Percentiles rank a stretch among this genome's conserved stretches.
Evolutionary conservation across 2,888 invertebrate genomes (phyloP).

Genomic region (Synanthedon myopaeformis): DNA sequence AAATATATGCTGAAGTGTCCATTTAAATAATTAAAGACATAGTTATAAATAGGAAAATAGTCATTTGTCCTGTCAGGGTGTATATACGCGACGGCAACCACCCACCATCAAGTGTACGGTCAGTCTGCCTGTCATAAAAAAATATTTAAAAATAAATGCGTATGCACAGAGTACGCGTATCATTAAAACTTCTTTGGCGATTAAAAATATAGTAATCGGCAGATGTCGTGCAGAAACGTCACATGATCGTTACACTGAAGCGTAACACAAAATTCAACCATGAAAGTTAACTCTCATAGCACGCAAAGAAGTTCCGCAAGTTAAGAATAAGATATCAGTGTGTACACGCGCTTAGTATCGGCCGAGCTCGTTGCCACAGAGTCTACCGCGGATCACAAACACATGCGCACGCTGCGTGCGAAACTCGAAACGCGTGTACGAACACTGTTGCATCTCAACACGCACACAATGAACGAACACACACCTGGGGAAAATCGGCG

Average conservation of each 20-base stretch:
- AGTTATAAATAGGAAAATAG: no score
- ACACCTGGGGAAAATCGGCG: conserved; percentile 32
- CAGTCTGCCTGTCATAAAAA: background rate
- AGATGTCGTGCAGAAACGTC: no score
- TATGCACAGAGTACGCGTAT: no score
- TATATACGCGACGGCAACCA: background rate
- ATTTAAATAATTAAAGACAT: no score
- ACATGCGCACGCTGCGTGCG: conserved; percentile 17
- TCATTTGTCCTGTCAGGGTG: background rate
- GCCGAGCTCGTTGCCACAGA: conserved; percentile 38
- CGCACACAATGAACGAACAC: conserved; percentile 23
- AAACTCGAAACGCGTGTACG: conserved; percentile 25
- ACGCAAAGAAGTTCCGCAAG: no score
- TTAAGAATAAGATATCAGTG: no score
- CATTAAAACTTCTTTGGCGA: no score
- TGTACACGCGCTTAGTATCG: conserved; percentile 17
- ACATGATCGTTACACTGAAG: no score
- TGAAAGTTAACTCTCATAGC: no score
- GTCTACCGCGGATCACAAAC: conserved; percentile 39
- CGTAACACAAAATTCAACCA: no score
- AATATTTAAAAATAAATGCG: background rate
- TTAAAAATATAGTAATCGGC: no score
- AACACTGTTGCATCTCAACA: conserved; percentile 12
- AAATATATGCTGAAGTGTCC: no score
- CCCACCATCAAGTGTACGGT: background rate